Base-by-base conservation (phyloP, 2,888 invertebrate genomes). In the Leucozona laternaria region DNA sequence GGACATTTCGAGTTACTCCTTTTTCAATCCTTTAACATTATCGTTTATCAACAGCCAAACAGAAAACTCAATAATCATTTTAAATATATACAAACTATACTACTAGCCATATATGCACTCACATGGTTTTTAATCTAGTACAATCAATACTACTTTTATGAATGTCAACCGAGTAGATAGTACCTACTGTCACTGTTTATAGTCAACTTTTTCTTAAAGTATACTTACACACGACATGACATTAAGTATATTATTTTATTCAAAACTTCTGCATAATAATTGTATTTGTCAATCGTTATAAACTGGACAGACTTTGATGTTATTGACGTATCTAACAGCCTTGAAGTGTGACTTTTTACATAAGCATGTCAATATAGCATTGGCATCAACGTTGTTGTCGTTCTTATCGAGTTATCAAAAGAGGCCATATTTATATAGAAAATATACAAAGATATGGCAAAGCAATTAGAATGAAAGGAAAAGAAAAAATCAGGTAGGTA, bases 401-500 rank as follows among this genome's bases (percentile, higher is more conserved):
- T 66, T 66, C 48, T 50, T 68, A 53, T 68, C 68, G 53, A 68
- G 50, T 68, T 68, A 68, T 50, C 68, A 68, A 68, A 66, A 48
- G 64, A 66, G 64, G 64, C 64, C 64, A 66, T 66, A 66, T 48
- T 31, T 60, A 64, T 64, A 37, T 60, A 15, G 20, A 60, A 20
- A 20, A 31, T 0, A 6, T 31, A 8, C 17, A 45, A n/a, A n/a
- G n/a, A n/a, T n/a, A n/a, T n/a, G n/a, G 13, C 11, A 45, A 48
- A 17, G 13, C 20, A 45, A 66, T 48, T 48, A 31, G 11, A 31
- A 48, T 13, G 64, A 45, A 45, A 17, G 37, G 22, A 64, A 28
- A 43, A 60, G 11, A 13, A 25, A 64, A 48, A 48, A 28, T 17
- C 28, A 64, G 17, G 20, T 66, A n/a, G n/a, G n/a, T n/a, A n/a